A percentile compares a stretch with the other conserved stretches of the same genome.
These are phyloP conservation scores for Hylaeus volcanicus DNA, from an alignment of 1,140 invertebrate species.

Conservation along the genomic window DNA sequence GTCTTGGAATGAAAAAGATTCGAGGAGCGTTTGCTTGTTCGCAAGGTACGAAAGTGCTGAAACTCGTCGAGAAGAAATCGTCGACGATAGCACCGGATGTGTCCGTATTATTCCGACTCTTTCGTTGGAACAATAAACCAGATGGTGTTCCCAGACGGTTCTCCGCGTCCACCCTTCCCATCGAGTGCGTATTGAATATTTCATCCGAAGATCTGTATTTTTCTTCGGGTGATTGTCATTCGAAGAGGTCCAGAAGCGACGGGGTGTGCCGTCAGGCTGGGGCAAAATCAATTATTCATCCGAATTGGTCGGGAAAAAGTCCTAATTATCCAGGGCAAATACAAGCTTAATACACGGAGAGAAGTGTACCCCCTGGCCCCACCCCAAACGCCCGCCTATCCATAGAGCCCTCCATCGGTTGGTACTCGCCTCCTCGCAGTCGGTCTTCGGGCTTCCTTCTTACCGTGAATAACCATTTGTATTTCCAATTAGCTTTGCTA, in stretches of 20 bases:
- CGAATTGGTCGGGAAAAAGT: constrained; percentile 80
- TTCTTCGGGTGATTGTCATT: constrained; percentile 72
- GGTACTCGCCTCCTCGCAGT: constrained; percentile 46
- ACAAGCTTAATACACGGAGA: constrained; percentile 77
- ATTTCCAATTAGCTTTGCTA: constrained; percentile 82
- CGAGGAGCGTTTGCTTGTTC: too few species aligned
- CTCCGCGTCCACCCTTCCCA: constrained; percentile 14
- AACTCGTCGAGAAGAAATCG: background rate
- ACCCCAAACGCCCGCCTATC: background rate
- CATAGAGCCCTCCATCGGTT: constrained; percentile 38
- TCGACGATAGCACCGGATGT: background rate
- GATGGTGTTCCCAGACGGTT: background rate
- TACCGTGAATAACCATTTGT: constrained; percentile 81
- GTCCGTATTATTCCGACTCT: background rate
- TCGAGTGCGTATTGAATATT: constrained; percentile 68
- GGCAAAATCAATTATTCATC: constrained; percentile 81
- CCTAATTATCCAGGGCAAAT: constrained; percentile 81
- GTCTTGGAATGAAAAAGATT: too few species aligned
- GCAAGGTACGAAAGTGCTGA: too few species aligned
- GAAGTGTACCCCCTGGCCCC: constrained; percentile 65
- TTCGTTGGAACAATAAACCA: constrained; percentile 29
- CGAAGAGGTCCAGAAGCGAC: constrained; percentile 62
- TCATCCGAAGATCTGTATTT: constrained; percentile 70
- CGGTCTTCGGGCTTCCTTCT: constrained; percentile 66
- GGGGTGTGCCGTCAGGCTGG: constrained; percentile 41